Base-by-base conservation (phyloP, 2,113 vertebrate species). In the Alectura lathami region DNA sequence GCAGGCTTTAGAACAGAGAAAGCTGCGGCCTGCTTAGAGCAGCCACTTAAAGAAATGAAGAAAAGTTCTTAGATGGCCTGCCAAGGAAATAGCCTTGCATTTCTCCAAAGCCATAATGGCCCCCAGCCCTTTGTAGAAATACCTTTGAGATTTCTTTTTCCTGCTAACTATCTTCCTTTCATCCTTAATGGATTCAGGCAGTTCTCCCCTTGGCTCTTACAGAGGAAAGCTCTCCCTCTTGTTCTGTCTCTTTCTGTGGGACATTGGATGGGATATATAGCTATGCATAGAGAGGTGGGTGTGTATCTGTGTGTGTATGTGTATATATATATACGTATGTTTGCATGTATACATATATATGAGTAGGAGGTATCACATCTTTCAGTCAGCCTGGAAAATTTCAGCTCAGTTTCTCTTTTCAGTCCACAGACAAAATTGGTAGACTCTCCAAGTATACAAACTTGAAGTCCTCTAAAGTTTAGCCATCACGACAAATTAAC, bases 121-220 rank as follows among this genome's bases (percentile, higher is more conserved):
- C 78, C 32, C 76, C 54, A 89, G 47, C 42, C 13, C 22, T 88
- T 94, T 94, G 85, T 23, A 83, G 79, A 70, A 94, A 80, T 88
- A 89, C 72, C 63, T 81, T 70, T 77, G 78, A 89, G 89, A 88
- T 95, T 94, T 89, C 54, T 76, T 89, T 90, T 77, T 89, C 74
- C 68, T 89, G 27, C 67, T 89, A 68, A 36, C 72, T 78, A 23
- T 62, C 67, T 89, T 94, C 54, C 67, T 93, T 95, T 95, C 56
- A 86, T 95, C 84, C 51, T 77, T 93, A 91, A 93, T 89, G 75
- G 43, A 74, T 91, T 90, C 75, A 85, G 73, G 83, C 76, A 86
- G 73, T 60, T 93, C 8, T 9, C 54, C 38, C 21, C 51, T 90
- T 77, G 47, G 68, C 63, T 94, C 81, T 88, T 78, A 47, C 22